These are phyloP conservation scores for Zeus faber DNA, from an alignment of 2,113 vertebrate genomes.

Conservation along the genomic window DNA sequence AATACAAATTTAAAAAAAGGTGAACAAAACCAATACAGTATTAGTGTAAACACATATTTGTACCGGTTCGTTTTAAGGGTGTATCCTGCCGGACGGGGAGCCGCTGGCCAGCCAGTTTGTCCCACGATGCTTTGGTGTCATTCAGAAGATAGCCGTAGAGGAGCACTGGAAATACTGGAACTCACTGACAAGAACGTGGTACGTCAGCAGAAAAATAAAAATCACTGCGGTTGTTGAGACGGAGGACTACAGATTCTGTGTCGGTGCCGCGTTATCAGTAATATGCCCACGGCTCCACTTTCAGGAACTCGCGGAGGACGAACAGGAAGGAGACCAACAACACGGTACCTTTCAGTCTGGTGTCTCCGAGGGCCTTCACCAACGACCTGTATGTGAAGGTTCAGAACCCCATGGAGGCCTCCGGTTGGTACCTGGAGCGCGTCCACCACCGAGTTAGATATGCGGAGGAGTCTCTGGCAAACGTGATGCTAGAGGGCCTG, in stretches of 20 bases:
- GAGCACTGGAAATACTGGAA: constrained; percentile 70
- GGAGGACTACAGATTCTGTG: no score
- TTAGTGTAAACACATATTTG: no score
- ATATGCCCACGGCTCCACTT: not conserved
- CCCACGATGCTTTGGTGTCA: constrained; percentile 65
- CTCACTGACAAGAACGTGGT: constrained; percentile 58
- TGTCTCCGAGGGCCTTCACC: constrained; percentile 47
- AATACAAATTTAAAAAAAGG: not conserved
- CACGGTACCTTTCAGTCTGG: constrained; percentile 69
- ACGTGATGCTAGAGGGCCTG: constrained; percentile 47
- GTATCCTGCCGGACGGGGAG: no score
- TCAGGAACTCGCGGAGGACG: constrained; percentile 54
- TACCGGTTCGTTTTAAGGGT: no score
- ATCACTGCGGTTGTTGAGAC: not conserved
- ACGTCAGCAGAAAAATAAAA: not conserved
- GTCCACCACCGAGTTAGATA: constrained; percentile 49
- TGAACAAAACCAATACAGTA: not conserved
- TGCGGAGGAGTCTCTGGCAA: constrained; percentile 49
- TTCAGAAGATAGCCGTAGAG: constrained; percentile 60
- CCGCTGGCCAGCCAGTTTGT: constrained; percentile 68
- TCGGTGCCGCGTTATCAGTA: not conserved
- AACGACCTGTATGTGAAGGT: constrained; percentile 57
- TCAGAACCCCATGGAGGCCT: constrained; percentile 62
- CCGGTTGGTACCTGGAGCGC: constrained; percentile 58
- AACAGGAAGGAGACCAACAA: constrained; percentile 65